phyloP scores from a whole-genome alignment of 1,140 invertebrate species.

The Papilio polyxenes region DNA sequence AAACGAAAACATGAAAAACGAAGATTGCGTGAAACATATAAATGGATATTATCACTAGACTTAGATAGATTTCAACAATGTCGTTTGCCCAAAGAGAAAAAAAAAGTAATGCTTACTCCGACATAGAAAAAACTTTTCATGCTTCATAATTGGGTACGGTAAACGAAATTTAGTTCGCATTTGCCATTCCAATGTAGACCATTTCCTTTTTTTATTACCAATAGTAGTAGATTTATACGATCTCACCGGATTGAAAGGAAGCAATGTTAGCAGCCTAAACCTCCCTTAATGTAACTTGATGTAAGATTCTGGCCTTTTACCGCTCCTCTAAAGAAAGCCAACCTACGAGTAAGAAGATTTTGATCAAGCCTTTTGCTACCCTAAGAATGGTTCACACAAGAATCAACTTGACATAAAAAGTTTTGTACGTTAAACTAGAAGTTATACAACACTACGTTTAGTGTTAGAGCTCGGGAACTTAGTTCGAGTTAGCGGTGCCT shows the following conservation, averaged over 20 bases:
- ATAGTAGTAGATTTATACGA: constrained; percentile 7
- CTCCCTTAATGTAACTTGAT: neutral
- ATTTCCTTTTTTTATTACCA: constrained; percentile 1
- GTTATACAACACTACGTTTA: neutral
- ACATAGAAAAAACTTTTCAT: neutral
- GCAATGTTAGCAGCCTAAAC: neutral
- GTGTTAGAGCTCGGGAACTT: neutral
- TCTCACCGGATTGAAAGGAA: neutral
- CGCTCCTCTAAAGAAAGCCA: neutral
- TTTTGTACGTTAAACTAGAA: neutral
- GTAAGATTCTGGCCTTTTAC: neutral
- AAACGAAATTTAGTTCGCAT: constrained; percentile 6
- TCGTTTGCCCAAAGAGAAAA: neutral
- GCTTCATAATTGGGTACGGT: constrained; percentile 9
- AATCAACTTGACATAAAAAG: neutral
- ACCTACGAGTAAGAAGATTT: too few relatives aligned
- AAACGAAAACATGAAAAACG: neutral
- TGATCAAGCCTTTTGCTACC: too few relatives aligned
- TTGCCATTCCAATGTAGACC: neutral
- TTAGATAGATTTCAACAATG: neutral
- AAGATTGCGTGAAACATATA: neutral
- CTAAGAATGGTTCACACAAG: too few relatives aligned
- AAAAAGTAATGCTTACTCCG: neutral
- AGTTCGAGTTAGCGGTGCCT: constrained; percentile 60
- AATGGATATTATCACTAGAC: neutral